Percentiles rank a stretch among this genome's conserved stretches.
Conservation (phyloP, 2,888 invertebrate species). For the Cartodere bifasciata region DNA sequence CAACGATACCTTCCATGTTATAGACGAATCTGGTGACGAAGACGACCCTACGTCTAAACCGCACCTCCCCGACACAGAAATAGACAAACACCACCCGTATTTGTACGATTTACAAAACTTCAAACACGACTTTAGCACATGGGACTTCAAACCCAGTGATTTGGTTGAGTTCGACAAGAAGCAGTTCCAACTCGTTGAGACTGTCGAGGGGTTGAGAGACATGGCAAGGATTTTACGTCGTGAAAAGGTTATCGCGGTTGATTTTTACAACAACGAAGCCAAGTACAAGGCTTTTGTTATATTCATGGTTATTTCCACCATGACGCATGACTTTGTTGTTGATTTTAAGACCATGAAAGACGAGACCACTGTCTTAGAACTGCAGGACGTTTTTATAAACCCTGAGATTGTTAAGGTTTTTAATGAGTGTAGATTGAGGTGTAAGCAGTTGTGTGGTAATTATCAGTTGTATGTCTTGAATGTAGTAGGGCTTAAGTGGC, state of each 20-base stretch:
- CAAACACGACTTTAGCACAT: conserved; percentile 2
- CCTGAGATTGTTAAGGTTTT: conserved; percentile 10
- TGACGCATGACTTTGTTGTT: conserved; percentile 6
- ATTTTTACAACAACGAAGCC: conserved; percentile 3
- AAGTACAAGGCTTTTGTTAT: conserved; percentile 4
- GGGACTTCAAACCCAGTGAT: not conserved
- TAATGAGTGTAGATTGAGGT: no score
- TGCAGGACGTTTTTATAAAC: conserved; percentile 9
- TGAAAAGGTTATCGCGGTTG: conserved; percentile 10
- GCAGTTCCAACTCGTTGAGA: conserved; percentile 4
- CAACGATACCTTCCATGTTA: conserved; percentile 9
- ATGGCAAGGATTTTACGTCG: conserved; percentile 6
- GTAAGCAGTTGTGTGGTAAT: no score
- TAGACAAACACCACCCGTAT: conserved; percentile 10
- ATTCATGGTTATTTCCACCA: conserved; percentile 8
- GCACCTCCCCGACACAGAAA: no score
- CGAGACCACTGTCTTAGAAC: conserved; percentile 4
- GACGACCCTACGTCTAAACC: conserved; percentile 7
- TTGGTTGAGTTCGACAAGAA: conserved; percentile 5
- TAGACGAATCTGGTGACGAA: conserved; percentile 11
- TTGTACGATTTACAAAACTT: conserved; percentile 9
- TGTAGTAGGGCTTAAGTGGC: no score
- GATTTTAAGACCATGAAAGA: conserved; percentile 9
- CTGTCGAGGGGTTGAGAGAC: conserved; percentile 6
- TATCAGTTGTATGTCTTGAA: no score